Evolutionary conservation across 92 coral and sea anemone species (phyloP).

Genomic region (Epizoanthus rinbou): DNA sequence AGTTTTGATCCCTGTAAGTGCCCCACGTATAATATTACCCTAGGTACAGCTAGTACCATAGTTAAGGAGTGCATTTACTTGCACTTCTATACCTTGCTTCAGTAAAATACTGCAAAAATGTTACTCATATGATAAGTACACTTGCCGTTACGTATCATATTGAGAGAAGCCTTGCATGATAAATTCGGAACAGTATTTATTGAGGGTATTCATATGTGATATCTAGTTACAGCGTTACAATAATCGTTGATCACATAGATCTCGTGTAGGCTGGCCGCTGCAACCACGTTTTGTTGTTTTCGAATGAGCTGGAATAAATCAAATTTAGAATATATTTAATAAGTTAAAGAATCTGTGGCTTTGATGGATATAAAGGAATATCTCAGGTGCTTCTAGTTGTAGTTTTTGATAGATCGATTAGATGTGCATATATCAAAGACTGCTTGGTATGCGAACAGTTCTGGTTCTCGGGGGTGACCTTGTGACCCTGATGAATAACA

Average conservation of each 20-base stretch:
- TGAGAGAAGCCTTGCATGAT: neutral
- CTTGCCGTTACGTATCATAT: neutral
- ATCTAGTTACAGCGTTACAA: constrained; percentile 46
- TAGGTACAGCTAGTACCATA: neutral
- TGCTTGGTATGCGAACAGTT: constrained; percentile 20
- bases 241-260: constrained; percentile 7
- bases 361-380: neutral
- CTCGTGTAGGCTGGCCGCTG: neutral
- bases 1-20: constrained; percentile 8
- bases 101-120: neutral
- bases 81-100: neutral
- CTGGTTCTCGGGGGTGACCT: neutral
- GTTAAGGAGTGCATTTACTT: neutral
- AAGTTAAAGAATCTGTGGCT: neutral
- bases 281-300: neutral
- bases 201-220: constrained; percentile 7
- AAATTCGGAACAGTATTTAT: neutral
- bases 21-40: neutral
- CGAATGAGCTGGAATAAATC: neutral
- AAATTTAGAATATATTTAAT: neutral
- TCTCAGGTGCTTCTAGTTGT: neutral
- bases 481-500: constrained; percentile 1
- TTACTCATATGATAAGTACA: neutral
- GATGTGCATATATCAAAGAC: neutral
- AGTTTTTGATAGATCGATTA: constrained; percentile 8